Evolutionary conservation across 2,888 invertebrate genomes (phyloP).

Genomic region (Bursaphelenchus okinawaensis): DNA sequence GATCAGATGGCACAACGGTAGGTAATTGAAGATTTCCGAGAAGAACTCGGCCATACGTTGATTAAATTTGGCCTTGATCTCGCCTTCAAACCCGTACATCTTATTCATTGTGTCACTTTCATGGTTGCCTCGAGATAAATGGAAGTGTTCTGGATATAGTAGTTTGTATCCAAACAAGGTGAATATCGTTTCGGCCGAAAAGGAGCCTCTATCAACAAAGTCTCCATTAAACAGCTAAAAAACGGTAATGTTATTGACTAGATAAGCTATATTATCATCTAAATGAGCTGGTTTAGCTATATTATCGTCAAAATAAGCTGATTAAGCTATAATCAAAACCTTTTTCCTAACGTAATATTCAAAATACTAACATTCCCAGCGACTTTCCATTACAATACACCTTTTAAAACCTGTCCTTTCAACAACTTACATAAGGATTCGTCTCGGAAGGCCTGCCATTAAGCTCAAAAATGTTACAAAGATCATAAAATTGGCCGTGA

Average conservation of each 20-base stretch:
- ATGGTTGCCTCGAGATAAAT: slow-evolving; percentile 95
- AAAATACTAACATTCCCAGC: too few species aligned
- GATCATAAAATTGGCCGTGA: slow-evolving; percentile 96
- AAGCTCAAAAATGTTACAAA: slow-evolving; percentile 91
- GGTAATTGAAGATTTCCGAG: slow-evolving; percentile 95
- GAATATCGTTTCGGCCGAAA: slow-evolving; percentile 98
- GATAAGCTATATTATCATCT: background rate
- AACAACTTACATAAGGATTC: slow-evolving; percentile 81
- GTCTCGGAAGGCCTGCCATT: slow-evolving; percentile 90
- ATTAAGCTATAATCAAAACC: slow-evolving; percentile 5
- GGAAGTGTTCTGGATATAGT: slow-evolving; percentile 90
- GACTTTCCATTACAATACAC: too few species aligned
- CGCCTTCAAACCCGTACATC: slow-evolving; percentile 98
- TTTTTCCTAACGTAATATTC: too few species aligned
- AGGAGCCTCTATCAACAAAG: slow-evolving; percentile 97
- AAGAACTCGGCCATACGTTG: slow-evolving; percentile 92
- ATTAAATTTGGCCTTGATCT: slow-evolving; percentile 87
- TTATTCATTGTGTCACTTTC: slow-evolving; percentile 84
- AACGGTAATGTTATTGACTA: background rate
- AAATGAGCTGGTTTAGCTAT: too few species aligned
- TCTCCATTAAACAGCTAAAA: slow-evolving; percentile 88
- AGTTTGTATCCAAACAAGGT: slow-evolving; percentile 92
- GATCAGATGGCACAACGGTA: slow-evolving; percentile 90
- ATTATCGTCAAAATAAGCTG: too few species aligned
- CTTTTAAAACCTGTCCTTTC: too few species aligned